Percentiles rank a stretch among this genome's conserved stretches.
phyloP scores from a whole-genome alignment of 2,888 invertebrate species.

The Piscicola geometra region DNA sequence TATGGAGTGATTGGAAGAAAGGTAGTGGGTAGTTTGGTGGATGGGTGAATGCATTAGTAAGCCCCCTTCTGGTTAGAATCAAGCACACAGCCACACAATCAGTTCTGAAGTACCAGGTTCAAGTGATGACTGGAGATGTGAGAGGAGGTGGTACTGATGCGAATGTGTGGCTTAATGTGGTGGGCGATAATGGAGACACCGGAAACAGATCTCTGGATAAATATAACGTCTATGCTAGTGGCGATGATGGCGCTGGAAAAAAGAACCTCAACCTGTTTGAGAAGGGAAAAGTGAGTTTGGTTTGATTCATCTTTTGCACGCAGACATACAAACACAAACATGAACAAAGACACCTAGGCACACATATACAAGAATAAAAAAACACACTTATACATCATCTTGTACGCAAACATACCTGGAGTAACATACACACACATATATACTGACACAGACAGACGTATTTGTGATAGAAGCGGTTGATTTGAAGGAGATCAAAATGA shows the following conservation, averaged over 20 bases:
- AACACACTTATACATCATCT: no score
- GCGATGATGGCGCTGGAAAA: constrained; percentile 11
- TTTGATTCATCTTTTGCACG: no score
- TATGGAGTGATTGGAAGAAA: no score
- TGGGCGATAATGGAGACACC: constrained; percentile 55
- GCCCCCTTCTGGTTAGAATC: no score
- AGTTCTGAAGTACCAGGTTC: constrained; percentile 52
- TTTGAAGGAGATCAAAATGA: constrained; percentile 52
- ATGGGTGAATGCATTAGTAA: no score
- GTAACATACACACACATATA: no score
- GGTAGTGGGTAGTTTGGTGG: no score
- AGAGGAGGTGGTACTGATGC: constrained; percentile 54
- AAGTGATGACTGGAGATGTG: constrained; percentile 53
- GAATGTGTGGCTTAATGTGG: constrained; percentile 54
- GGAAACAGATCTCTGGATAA: constrained; percentile 50
- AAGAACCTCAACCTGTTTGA: constrained; percentile 55
- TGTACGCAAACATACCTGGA: no score
- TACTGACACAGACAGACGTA: constrained; percentile 51
- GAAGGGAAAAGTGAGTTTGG: constrained; percentile 50
- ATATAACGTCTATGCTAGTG: constrained; percentile 42
- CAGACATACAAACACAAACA: no score
- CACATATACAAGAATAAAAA: no score
- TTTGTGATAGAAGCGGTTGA: constrained; percentile 55
- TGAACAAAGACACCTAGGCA: no score
- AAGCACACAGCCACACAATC: constrained; percentile 42